Percentiles rank a stretch among this genome's conserved stretches.
phyloP scores from a whole-genome alignment of 2,113 vertebrate species.

The Pardalotus punctatus region DNA sequence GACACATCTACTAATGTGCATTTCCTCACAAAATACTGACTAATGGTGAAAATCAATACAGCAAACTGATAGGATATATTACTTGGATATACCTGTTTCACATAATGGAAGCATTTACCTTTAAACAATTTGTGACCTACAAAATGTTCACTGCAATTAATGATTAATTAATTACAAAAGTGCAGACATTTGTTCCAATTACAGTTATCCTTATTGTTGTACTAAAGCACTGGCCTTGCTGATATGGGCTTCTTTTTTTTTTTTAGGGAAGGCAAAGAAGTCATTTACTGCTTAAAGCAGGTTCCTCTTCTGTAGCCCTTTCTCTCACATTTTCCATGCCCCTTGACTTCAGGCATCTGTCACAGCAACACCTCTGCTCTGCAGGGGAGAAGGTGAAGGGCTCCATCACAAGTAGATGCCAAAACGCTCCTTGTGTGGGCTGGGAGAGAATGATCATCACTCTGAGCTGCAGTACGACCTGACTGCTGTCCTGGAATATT shows the following conservation, averaged over 20 bases:
- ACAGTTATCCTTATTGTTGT: not conserved
- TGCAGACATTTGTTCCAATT: not conserved
- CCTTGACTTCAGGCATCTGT: not conserved
- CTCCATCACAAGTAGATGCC: not conserved
- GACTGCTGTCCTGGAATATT: conserved; percentile 2
- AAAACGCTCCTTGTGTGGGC: not conserved
- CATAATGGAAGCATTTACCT: not conserved
- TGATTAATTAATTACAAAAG: not conserved
- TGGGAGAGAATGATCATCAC: not conserved
- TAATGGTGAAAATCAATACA: not conserved
- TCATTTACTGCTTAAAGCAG: not conserved
- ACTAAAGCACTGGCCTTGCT: not conserved
- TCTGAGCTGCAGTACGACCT: not conserved
- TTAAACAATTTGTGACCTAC: conserved; percentile 11
- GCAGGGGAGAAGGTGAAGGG: not conserved
- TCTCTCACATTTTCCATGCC: not conserved
- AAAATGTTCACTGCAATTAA: conserved; percentile 23
- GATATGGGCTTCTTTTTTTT: no score
- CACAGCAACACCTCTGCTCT: not conserved
- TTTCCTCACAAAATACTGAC: conserved; percentile 40
- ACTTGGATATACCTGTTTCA: not conserved
- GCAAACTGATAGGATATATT: not conserved
- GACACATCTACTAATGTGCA: not conserved
- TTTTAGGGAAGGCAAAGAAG: not conserved
- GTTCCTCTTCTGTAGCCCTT: not conserved